Evolutionary conservation across 1,140 invertebrate species (phyloP), one percentile per base, ranked within the genome.

Genomic region (Leptopilina clavipes): DNA sequence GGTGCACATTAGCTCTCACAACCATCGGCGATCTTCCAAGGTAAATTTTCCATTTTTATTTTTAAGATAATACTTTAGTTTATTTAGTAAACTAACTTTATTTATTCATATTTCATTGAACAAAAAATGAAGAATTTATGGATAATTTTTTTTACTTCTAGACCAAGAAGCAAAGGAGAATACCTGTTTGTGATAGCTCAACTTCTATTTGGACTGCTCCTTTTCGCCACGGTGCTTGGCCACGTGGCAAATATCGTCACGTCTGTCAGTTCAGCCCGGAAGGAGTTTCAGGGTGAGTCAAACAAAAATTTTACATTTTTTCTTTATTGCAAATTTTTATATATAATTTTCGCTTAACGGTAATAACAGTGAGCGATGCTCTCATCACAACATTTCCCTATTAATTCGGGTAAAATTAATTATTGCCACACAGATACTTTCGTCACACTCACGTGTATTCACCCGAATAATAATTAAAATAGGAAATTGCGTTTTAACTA

Each of bases 231-330:
- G 17, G 96, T 98, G 17, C 92, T 98, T 73, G 97, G 97, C 9
- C 97, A 98, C 91, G 97, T 98, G 76, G 97, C 97, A 81, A 98
- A 98, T 90, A 98, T 98, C 88, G 97, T 98, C 82, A 98, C 97
- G 72, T 98, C 97, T 74, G 97, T 98, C 84, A 97, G 96, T 86
- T 96, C 97, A 1, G 97, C 96, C 18, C 92, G 97, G 78, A 98
- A 98, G 90, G 97, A 98, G 88, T 98, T 98, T 92, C 97, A 98
- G 93, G 97, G 97, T 98, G 92, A 94, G 93, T 91, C 40, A 74
- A 18, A 59, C 74, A 18, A 59, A 25, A 52, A 52, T 52, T 37
- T 40, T 17, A 71, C 31, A 52, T 25, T 40, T 25, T 70, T n/a
- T n/a, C n/a, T 17, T 7, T 65, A 74, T 31, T 54, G 31, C 22